Evolutionary conservation across 1,140 invertebrate genomes (phyloP), one percentile per base, ranked within the genome.

Genomic region (Ceratosolen fusciceps): DNA sequence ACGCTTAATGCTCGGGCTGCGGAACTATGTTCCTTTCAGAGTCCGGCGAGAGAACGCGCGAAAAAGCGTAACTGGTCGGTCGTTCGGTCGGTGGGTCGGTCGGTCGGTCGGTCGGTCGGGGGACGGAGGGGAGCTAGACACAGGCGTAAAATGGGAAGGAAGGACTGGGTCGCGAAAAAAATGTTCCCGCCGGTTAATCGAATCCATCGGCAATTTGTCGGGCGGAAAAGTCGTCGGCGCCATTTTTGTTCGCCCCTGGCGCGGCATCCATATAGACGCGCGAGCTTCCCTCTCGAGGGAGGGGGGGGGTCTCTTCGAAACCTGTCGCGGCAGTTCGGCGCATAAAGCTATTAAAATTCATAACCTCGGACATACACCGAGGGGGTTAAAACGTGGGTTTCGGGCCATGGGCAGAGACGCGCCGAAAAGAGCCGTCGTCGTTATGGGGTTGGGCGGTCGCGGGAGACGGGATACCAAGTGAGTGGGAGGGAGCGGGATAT

Each of bases 281-380:
- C 31, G 52, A 29, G 29, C 47, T n/a, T 34, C 68, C 31, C 80
- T 74, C 67, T 72, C 79, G 77, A 52, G n/a, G 52, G 49, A 58
- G 39, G 77, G 77, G 52, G n/a, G 52, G 49, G 58, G 39, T n/a
- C 34, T 39, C 29, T 80, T 80, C 78, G 81, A 77, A 82, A 83
- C 84, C 85, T 86, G 82, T 85, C 85, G 86, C 85, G 86, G 86
- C 86, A 71, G 75, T 24, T 71, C 47, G 0, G 34, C 70, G 43
- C 43, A 85, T 90, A 90, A 90, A 89, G 88, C 88, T 89, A 90
- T 90, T 90, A 90, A 90, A 90, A 90, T 90, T 90, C 89, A 90
- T 90, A 90, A 90, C 88, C 85, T 88, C 87, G 88, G 89, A 90
- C 89, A 88, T 87, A 88, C 85, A 87, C 85, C 84, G 87, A 86